A percentile compares a stretch with the other conserved stretches of the same genome.
Conservation (phyloP, 2,113 vertebrate species). For the Puffinus mauretanicus region DNA sequence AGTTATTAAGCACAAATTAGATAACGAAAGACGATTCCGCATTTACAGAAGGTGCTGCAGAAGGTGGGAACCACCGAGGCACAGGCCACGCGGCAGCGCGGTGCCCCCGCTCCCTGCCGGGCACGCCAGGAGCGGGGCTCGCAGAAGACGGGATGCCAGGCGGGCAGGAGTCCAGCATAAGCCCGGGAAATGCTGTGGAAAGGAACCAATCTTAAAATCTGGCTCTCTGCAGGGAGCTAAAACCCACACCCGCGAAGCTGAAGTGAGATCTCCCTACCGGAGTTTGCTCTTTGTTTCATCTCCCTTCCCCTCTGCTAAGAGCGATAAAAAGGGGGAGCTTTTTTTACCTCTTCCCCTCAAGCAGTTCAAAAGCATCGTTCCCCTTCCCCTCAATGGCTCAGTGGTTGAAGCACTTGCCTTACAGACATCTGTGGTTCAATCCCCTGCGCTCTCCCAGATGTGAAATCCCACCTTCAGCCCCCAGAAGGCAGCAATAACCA, state of each 20-base stretch:
- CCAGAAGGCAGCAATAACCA: not conserved
- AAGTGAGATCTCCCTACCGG: not conserved
- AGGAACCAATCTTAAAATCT: not conserved
- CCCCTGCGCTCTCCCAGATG: not conserved
- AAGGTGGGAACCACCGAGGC: not conserved
- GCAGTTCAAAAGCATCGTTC: not conserved
- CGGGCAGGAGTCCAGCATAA: accelerated
- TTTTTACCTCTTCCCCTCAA: not conserved
- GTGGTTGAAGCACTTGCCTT: not conserved
- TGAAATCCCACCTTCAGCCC: not conserved
- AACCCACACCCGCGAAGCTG: not conserved
- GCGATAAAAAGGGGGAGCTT: not conserved
- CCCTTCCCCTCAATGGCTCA: not conserved
- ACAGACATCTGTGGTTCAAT: not conserved
- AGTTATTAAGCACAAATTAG: not conserved
- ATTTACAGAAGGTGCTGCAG: not conserved
- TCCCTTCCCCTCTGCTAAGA: not conserved
- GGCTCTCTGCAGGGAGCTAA: not conserved
- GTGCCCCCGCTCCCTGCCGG: not conserved
- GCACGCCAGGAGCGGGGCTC: not conserved
- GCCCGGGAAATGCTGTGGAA: not conserved
- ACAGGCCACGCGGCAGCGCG: accelerated
- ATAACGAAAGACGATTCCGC: not conserved
- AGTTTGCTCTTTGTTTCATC: not conserved
- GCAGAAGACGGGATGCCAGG: accelerated